Evolutionary conservation across 1,140 invertebrate species (phyloP).

Genomic region (Melanaphis sacchari): DNA sequence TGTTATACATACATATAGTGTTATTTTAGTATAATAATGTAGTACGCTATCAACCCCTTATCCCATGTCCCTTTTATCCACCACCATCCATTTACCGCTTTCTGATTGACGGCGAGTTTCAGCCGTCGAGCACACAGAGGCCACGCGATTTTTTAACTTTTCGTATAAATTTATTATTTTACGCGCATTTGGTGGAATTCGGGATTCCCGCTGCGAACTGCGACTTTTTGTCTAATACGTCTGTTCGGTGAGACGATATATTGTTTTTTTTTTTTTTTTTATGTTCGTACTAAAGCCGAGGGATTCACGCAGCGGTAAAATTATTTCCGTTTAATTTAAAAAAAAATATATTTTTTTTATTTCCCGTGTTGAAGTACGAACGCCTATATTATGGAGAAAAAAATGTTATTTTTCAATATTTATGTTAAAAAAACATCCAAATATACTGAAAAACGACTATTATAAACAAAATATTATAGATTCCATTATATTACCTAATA

Average conservation of each 20-base stretch:
- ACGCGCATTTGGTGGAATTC: neutral
- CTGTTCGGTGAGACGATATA: neutral
- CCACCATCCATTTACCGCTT: neutral
- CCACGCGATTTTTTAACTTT: neutral
- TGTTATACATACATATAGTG: neutral
- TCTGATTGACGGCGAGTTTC: neutral
- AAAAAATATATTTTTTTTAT: neutral
- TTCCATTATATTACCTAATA: neutral
- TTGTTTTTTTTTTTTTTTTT: neutral
- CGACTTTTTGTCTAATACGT: neutral
- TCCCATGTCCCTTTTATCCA: neutral
- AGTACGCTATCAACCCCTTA: neutral
- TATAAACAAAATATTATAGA: neutral
- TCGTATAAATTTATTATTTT: neutral
- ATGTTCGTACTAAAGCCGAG: neutral
- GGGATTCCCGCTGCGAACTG: neutral
- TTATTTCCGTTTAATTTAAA: neutral
- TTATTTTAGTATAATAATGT: neutral
- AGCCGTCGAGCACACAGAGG: neutral
- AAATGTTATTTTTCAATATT: neutral
- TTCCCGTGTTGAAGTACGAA: neutral
- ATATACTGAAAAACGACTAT: neutral
- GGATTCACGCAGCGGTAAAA: neutral
- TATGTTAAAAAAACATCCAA: neutral
- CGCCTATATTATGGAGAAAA: neutral